A percentile compares a stretch with the other conserved stretches of the same genome.
phyloP scores from a whole-genome alignment of 2,797 vertebrate species.

The Paramormyrops hopkinsi region DNA sequence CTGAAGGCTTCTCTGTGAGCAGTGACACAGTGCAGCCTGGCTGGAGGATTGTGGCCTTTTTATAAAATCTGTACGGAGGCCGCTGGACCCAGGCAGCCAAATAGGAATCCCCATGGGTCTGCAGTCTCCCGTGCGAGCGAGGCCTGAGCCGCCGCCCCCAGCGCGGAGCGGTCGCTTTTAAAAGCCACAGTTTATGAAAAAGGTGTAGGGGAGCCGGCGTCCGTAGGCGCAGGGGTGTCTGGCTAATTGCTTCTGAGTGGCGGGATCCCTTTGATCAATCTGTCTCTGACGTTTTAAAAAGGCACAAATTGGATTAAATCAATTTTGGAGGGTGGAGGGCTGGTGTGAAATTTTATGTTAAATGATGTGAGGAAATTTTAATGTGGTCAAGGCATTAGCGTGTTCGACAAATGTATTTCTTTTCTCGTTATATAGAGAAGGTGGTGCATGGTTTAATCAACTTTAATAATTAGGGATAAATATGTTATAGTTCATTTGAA shows the following conservation, averaged over 20 bases:
- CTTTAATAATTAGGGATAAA: conserved; percentile 68
- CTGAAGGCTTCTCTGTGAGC: not conserved
- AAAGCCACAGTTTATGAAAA: conserved; percentile 15
- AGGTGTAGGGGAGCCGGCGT: not conserved
- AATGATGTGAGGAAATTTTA: conserved; percentile 32
- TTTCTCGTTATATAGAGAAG: conserved; percentile 42
- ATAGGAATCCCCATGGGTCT: not conserved
- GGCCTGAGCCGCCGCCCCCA: not conserved
- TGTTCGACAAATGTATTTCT: not conserved
- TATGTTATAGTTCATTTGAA: conserved; percentile 37
- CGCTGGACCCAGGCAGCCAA: not conserved
- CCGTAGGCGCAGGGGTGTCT: not conserved
- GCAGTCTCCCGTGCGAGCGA: not conserved
- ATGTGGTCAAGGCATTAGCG: conserved; percentile 64
- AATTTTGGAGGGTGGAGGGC: not conserved
- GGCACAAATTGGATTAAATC: not conserved
- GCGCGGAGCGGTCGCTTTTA: not conserved
- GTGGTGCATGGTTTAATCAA: conserved; percentile 61
- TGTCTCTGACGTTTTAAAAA: not conserved
- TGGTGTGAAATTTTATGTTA: not conserved
- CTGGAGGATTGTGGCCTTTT: not conserved
- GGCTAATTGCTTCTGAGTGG: conserved; percentile 7
- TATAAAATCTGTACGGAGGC: not conserved
- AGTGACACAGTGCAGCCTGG: no score
- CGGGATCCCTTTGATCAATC: not conserved